These are phyloP conservation scores for Ecliptopera silaceata DNA, from an alignment of 2,888 invertebrate species.

Conservation along the genomic window DNA sequence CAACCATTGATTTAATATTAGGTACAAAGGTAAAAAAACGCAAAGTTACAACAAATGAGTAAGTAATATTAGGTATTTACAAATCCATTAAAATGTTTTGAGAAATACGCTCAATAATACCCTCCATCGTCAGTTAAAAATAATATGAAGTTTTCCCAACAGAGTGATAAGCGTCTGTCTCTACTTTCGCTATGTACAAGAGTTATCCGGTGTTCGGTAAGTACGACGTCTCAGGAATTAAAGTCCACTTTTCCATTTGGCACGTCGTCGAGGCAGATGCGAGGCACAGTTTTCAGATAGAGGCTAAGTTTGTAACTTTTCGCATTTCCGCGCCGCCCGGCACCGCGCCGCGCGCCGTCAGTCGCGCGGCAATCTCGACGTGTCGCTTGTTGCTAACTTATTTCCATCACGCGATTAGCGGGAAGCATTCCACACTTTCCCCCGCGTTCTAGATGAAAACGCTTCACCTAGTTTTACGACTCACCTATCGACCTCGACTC, in stretches of 20 bases:
- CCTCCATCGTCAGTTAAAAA: neutral
- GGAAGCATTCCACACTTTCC: constrained; percentile 45
- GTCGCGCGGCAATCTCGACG: constrained; percentile 52
- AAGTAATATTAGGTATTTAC: neutral
- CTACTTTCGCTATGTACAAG: constrained; percentile 6
- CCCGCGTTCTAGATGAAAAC: constrained; percentile 10
- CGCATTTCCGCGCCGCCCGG: constrained; percentile 64
- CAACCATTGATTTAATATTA: neutral
- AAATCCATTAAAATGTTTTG: too few relatives aligned
- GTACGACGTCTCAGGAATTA: constrained; percentile 40
- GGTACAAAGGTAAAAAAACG: too few relatives aligned
- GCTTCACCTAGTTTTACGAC: constrained; percentile 23
- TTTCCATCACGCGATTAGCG: constrained; percentile 55
- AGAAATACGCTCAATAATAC: neutral
- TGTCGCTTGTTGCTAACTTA: constrained; percentile 66
- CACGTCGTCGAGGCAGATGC: constrained; percentile 73
- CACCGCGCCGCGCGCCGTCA: constrained; percentile 19
- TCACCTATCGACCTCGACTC: constrained; percentile 26
- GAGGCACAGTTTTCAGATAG: constrained; percentile 67
- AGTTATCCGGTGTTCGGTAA: constrained; percentile 20
- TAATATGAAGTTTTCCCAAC: neutral
- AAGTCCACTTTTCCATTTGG: constrained; percentile 65
- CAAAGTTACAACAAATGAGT: neutral
- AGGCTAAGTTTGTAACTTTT: constrained; percentile 75
- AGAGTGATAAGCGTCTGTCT: neutral